These are phyloP conservation scores for Gymnarchus niloticus DNA, from an alignment of 2,113 vertebrate species.

Conservation along the genomic window DNA sequence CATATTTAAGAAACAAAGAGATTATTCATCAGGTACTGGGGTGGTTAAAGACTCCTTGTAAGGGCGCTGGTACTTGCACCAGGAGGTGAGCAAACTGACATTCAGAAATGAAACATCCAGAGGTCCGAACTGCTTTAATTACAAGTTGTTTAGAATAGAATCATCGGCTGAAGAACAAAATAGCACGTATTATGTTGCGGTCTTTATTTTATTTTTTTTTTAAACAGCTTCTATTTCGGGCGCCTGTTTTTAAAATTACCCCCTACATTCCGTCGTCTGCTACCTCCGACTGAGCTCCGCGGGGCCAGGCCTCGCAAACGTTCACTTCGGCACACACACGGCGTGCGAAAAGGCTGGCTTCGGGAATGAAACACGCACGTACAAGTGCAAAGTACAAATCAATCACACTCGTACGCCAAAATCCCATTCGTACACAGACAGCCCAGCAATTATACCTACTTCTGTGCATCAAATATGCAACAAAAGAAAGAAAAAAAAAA, in stretches of 20 bases:
- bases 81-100: background rate
- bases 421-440: background rate
- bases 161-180: background rate
- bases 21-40: background rate
- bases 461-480: background rate
- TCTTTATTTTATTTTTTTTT: background rate
- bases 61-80: background rate
- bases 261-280: background rate
- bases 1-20: background rate
- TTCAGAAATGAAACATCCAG: background rate
- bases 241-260: background rate
- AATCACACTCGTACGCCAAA: background rate
- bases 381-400: background rate
- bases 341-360: background rate
- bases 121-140: background rate
- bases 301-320: background rate
- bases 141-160: background rate
- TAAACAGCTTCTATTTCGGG: background rate
- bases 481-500: too few relatives aligned
- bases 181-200: background rate
- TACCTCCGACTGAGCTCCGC: background rate
- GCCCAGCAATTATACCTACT: background rate
- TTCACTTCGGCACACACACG: background rate
- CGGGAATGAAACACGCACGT: background rate
- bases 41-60: background rate